These are phyloP conservation scores for Phocoena phocoena DNA, from an alignment of 2,113 vertebrate species.

Conservation along the genomic window DNA sequence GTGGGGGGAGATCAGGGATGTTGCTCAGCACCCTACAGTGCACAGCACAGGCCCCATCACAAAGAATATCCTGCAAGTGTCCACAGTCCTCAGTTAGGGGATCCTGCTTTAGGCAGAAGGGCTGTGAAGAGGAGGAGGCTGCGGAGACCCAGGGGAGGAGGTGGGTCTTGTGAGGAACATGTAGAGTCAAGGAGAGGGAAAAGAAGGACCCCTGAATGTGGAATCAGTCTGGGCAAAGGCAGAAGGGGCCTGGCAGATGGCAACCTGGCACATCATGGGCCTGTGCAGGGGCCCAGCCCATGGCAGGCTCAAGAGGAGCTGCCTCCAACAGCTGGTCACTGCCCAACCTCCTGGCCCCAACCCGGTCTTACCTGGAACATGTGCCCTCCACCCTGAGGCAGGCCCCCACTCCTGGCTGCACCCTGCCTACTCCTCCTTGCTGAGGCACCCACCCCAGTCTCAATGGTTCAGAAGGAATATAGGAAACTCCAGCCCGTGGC, in stretches of 20 bases:
- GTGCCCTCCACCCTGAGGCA: neutral
- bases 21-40: no score
- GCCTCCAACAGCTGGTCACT: neutral
- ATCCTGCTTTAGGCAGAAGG: neutral
- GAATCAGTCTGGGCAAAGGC: neutral
- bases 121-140: neutral
- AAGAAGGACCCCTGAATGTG: neutral
- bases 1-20: neutral
- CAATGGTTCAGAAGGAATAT: accelerated
- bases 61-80: no score
- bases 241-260: neutral
- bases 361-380: neutral
- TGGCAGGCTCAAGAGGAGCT: neutral
- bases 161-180: neutral
- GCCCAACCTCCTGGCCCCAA: neutral
- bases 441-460: neutral
- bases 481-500: neutral
- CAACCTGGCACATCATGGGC: neutral
- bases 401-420: neutral
- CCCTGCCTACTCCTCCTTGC: neutral
- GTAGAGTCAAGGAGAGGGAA: no score
- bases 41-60: neutral
- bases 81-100: neutral
- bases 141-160: neutral
- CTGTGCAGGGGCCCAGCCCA: neutral